phyloP scores from a whole-genome alignment of 2,888 invertebrate genomes.

The Gnatocerus cornutus region DNA sequence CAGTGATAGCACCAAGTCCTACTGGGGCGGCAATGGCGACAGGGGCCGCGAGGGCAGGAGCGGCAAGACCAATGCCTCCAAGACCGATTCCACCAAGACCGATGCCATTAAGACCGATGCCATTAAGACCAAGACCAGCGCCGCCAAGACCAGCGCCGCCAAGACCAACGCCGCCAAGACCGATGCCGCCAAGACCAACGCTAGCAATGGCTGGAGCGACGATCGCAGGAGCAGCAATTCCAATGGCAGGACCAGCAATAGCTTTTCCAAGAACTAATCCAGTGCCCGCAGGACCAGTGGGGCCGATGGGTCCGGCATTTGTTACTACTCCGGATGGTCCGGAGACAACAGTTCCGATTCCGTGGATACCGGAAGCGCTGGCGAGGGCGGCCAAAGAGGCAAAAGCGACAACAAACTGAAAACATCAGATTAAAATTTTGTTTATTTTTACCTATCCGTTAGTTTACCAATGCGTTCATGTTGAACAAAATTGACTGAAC shows the following conservation, averaged over 20 bases:
- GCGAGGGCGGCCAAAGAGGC: conserved; percentile 53
- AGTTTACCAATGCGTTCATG: conserved; percentile 55
- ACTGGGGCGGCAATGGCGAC: background rate
- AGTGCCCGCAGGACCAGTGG: background rate
- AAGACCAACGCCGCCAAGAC: background rate
- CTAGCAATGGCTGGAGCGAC: background rate
- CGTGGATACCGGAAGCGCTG: conserved; percentile 49
- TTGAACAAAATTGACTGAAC: conserved; percentile 46
- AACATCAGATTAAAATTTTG: background rate
- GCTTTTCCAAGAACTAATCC: background rate
- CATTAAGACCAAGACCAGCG: too few relatives aligned
- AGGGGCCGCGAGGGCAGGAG: conserved; percentile 12
- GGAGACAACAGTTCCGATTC: conserved; percentile 33
- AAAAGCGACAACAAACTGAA: conserved; percentile 52
- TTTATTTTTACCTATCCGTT: background rate
- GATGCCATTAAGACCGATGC: conserved; percentile 9
- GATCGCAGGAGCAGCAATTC: background rate
- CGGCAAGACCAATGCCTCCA: conserved; percentile 12
- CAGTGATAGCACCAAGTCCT: conserved; percentile 35
- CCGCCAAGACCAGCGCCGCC: too few relatives aligned
- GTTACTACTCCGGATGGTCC: conserved; percentile 50
- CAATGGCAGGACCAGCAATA: background rate
- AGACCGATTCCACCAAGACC: conserved; percentile 17
- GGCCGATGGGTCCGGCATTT: conserved; percentile 44
- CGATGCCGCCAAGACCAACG: background rate